Evolutionary conservation across 2,888 invertebrate species (phyloP), one percentile per base, ranked within the genome.

Genomic region (Euproctis similis): DNA sequence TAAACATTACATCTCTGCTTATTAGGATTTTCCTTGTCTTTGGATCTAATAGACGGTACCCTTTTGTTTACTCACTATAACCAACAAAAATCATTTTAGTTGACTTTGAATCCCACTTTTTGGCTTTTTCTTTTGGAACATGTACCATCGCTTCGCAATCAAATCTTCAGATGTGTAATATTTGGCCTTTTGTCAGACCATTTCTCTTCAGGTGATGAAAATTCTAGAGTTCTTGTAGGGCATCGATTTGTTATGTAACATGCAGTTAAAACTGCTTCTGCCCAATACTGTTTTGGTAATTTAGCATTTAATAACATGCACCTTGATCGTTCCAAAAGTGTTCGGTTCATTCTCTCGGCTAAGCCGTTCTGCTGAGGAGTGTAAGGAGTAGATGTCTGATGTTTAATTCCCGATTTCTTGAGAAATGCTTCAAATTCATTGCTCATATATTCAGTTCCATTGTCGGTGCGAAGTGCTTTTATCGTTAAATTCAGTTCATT

Each of bases 361-460:
- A 42, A 16, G 2, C 54, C 60, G 42, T 59, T 63, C 20, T 53
- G 48, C 25, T 55, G 41, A 2, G 52, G 54, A 4, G 34, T 48
- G 21, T 54, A 43, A 0, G 57, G 36, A 6, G 42, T 31, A 0
- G 54, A 41, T 1, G 31, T 30, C 26, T 50, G 34, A 28, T 53
- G 48, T 2, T 17, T 10, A 6, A 59, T 62, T 8, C 52, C 32
- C 11, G 8, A 10, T 6, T 25, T 24, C n/a, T 7, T 22, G n/a
- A 28, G 2, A 12, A 18, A 28, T 49, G 12, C 39, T 17, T 29
- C 25, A 13, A 54, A 43, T 8, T 39, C 28, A n/a, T 16, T 10
- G 26, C 24, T 43, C 5, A 24, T 8, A 30, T 39, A 49, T 26
- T 47, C 39, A n/a, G 16, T 22, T 2, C 42, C 47, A 27, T 40